phyloP scores from a whole-genome alignment of 2,888 invertebrate genomes.

The Theodoxus fluviatilis region DNA sequence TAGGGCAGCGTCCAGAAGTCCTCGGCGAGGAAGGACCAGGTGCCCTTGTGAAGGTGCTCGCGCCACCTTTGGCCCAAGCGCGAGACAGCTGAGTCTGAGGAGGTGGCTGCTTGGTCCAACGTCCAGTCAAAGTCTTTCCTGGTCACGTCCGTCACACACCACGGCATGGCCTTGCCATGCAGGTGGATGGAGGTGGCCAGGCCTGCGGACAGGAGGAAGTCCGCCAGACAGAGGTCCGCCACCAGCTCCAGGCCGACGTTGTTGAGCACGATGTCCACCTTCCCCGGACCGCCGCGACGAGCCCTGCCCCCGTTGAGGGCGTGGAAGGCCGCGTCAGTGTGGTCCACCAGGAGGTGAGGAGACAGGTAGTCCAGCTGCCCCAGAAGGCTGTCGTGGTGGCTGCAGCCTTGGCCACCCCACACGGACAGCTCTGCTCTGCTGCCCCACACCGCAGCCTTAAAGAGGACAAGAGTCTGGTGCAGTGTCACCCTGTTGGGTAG shows the following conservation, averaged over 20 bases:
- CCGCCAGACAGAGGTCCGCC: slow-evolving; percentile 85
- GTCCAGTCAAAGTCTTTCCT: slow-evolving; percentile 78
- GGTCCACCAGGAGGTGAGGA: slow-evolving; percentile 72
- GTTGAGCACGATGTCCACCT: slow-evolving; percentile 74
- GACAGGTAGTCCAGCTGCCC: slow-evolving; percentile 70
- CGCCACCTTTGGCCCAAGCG: slow-evolving; percentile 70
- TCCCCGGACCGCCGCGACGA: slow-evolving; percentile 26
- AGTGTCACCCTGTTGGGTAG: no score
- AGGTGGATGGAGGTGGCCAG: slow-evolving; percentile 76
- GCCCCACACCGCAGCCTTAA: slow-evolving; percentile 81
- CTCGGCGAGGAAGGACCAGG: slow-evolving; percentile 54
- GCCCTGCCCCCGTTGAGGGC: slow-evolving; percentile 26
- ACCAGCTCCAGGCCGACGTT: slow-evolving; percentile 93
- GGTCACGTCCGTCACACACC: slow-evolving; percentile 94
- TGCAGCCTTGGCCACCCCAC: slow-evolving; percentile 74
- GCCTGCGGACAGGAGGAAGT: slow-evolving; percentile 74
- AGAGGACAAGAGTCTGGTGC: no score
- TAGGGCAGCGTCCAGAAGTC: slow-evolving; percentile 87
- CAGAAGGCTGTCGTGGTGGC: slow-evolving; percentile 70
- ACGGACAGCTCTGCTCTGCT: slow-evolving; percentile 93
- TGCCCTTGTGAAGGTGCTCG: slow-evolving; percentile 63
- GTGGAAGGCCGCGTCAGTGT: slow-evolving; percentile 71
- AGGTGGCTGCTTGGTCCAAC: slow-evolving; percentile 64
- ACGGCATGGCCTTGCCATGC: slow-evolving; percentile 87
- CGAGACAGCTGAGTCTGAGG: slow-evolving; percentile 38